Base-by-base conservation (phyloP, 2,113 vertebrate genomes). In the Carlito syrichta region DNA sequence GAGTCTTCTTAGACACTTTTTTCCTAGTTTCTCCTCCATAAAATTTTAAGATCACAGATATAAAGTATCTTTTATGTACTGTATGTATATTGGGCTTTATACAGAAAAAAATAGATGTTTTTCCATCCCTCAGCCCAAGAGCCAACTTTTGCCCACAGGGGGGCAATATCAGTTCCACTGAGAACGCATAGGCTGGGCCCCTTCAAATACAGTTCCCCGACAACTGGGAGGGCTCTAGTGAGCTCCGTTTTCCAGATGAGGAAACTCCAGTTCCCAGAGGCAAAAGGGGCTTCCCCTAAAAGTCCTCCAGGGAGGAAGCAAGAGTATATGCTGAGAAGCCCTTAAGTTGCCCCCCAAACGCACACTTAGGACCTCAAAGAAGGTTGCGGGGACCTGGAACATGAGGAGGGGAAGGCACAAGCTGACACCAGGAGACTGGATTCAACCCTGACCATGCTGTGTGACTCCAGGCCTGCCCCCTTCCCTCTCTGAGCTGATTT, bases 241-340 rank as follows among this genome's bases (percentile, higher is more conserved):
- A 68, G 8, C 48, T 81, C 92, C 68, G 30, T 6, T 60, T 91
- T 95, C 86, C 38, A 77, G 82, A 56, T 27, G 38, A 74, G 48
- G 40, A 89, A 68, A 50, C 4, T 40, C 77, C 48, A 58, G 32
- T 35, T 62, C 20, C 35, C 0, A 56, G 52, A n/a, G 54, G 50
- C 76, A 73, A 60, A 82, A 58, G 27, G 32, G 43, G 58, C 71
- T 87, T 60, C 45, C 20, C 40, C n/a, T 54, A 54, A 63, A 86
- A 35, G 66, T 52, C 43, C 35, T 17, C 38, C 27, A 17, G 20
- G 30, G 2, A 40, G 74, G 58, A 93, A 89, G 60, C 19, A 38
- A 56, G 81, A 73, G n/a, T 35, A 22, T 6, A 17, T 45, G 54
- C 25, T 7, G 20, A 74, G 16, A 77, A 35, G 3, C 19, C 77